A percentile compares a stretch with the other conserved stretches of the same genome.
These are phyloP conservation scores for Drosophila greeni DNA, from an alignment of 2,888 invertebrate genomes.

Conservation along the genomic window DNA sequence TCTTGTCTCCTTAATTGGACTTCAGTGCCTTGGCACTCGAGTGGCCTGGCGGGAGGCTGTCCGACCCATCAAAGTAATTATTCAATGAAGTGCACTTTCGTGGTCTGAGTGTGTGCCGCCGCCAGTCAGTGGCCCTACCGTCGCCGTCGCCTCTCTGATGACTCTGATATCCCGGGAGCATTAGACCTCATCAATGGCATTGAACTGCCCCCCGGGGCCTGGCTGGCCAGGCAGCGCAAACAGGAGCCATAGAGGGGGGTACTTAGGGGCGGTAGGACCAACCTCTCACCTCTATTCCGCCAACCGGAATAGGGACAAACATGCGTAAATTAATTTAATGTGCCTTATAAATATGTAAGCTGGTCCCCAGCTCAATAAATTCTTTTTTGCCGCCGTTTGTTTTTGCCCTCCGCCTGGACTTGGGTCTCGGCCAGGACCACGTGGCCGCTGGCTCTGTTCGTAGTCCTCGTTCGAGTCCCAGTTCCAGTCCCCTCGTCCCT, in stretches of 20 bases:
- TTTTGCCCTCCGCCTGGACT: constrained; percentile 34
- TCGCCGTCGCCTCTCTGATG: neutral
- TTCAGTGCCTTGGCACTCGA: neutral
- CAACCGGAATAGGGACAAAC: constrained; percentile 50
- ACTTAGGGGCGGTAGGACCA: neutral
- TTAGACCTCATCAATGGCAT: constrained; percentile 29
- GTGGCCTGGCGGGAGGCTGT: neutral
- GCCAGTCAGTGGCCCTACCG: constrained; percentile 6
- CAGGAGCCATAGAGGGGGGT: neutral
- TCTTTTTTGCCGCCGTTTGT: constrained; percentile 48
- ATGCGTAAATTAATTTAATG: constrained; percentile 74
- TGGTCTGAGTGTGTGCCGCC: constrained; percentile 6
- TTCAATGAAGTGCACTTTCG: constrained; percentile 30
- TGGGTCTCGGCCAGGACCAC: constrained; percentile 41
- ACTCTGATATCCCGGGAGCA: constrained; percentile 29
- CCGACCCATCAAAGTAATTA: constrained; percentile 14
- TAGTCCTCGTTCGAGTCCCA: constrained; percentile 1
- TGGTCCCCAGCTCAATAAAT: constrained; percentile 62
- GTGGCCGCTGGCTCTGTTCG: constrained; percentile 51
- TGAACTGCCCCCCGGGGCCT: constrained; percentile 29
- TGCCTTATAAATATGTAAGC: constrained; percentile 72
- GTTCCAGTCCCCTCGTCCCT: neutral
- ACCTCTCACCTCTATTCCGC: neutral
- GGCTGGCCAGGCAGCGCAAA: constrained; percentile 24
- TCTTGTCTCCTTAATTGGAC: constrained; percentile 3